These are phyloP conservation scores for Apteryx owenii DNA, from an alignment of 2,113 vertebrate genomes.

Conservation along the genomic window DNA sequence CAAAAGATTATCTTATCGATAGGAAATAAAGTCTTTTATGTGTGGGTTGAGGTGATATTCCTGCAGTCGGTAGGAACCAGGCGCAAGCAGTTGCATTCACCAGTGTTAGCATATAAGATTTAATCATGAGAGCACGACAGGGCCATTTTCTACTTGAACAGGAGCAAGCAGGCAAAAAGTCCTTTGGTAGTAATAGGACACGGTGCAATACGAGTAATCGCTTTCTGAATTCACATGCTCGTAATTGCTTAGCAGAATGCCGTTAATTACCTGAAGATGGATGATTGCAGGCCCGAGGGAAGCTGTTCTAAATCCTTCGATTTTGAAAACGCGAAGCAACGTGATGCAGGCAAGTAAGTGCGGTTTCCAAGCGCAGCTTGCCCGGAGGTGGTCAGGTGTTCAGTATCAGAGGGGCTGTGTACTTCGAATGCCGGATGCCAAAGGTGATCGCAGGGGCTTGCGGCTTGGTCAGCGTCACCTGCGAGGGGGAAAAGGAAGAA, in stretches of 20 bases:
- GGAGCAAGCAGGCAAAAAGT: background rate
- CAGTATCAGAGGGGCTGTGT: constrained; percentile 63
- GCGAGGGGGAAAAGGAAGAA: background rate
- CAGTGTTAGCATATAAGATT: background rate
- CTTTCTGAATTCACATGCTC: background rate
- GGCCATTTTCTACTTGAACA: background rate
- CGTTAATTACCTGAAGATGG: background rate
- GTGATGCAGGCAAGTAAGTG: background rate
- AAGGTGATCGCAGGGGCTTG: constrained; percentile 49
- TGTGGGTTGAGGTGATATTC: background rate
- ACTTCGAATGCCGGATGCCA: constrained; percentile 71
- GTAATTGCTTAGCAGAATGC: background rate
- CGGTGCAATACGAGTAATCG: background rate
- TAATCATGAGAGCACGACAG: too few relatives aligned
- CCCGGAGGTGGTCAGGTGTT: constrained; percentile 39
- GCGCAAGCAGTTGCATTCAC: background rate
- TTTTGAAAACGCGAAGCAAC: background rate
- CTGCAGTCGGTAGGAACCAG: background rate
- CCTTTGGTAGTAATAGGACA: background rate
- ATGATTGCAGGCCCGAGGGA: background rate
- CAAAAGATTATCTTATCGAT: background rate
- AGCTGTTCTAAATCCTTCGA: background rate
- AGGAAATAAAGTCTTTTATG: background rate
- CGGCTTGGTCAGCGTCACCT: constrained; percentile 28
- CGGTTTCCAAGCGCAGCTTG: background rate